A percentile compares a stretch with the other conserved stretches of the same genome.
These are phyloP conservation scores for Liasis olivaceus DNA, from an alignment of 2,797 vertebrate species.

Conservation along the genomic window DNA sequence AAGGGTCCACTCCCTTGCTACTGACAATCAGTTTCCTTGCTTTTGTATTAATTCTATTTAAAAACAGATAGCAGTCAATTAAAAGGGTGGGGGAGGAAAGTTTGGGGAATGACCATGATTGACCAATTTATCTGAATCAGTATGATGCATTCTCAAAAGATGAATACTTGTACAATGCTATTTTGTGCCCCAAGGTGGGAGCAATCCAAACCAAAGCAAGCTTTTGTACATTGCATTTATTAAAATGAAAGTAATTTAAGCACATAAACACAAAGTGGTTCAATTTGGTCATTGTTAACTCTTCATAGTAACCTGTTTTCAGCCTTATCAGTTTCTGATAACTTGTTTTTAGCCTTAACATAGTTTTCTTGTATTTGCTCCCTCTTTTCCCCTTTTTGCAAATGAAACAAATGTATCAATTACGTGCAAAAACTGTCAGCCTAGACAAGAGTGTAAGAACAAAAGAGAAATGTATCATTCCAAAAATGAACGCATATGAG, in stretches of 20 bases:
- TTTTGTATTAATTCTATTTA: neutral
- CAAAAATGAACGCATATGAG: neutral
- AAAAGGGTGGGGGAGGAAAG: neutral
- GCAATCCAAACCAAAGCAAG: neutral
- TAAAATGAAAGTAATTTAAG: neutral
- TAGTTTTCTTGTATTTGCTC: neutral
- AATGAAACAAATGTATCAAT: neutral
- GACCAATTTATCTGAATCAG: neutral
- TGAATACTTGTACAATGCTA: neutral
- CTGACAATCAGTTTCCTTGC: neutral
- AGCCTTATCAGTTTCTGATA: neutral
- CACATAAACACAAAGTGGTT: neutral
- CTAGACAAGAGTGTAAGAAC: neutral
- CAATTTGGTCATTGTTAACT: neutral
- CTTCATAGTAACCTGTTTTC: neutral
- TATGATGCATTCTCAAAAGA: neutral
- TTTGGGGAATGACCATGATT: neutral
- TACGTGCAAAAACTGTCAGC: neutral
- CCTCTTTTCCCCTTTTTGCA: neutral
- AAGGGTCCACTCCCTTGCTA: neutral
- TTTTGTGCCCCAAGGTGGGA: neutral
- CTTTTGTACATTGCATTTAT: neutral
- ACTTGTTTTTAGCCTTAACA: neutral
- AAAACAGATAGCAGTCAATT: neutral
- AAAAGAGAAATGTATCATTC: neutral